Evolutionary conservation across 2,797 vertebrate species (phyloP).

Genomic region (Limosa lapponica): DNA sequence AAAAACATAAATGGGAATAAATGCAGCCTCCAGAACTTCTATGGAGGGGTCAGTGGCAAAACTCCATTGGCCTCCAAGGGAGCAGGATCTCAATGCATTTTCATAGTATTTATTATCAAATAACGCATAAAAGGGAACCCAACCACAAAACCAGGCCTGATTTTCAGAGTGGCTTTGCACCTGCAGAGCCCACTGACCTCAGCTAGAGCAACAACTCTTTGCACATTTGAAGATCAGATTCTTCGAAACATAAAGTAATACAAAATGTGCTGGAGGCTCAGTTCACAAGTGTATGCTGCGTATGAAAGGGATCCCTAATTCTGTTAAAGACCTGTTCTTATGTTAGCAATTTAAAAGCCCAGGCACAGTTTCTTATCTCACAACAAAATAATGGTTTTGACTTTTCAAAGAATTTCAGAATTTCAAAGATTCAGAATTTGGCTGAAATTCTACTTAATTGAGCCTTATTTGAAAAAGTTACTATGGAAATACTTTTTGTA

Average conservation of each 20-base stretch:
- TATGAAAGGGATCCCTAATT: not conserved
- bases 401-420: too few species aligned
- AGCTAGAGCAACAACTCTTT: not conserved
- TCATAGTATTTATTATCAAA: not conserved
- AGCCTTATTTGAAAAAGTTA: not conserved
- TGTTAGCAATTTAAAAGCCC: not conserved
- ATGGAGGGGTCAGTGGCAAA: not conserved
- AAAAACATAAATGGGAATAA: not conserved
- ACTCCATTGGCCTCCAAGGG: not conserved
- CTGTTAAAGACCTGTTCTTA: not conserved
- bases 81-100: not conserved
- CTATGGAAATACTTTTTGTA: not conserved
- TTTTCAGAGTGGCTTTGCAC: slow-evolving; percentile 42
- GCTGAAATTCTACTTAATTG: not conserved
- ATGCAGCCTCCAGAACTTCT: not conserved
- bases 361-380: not conserved
- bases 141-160: slow-evolving; percentile 1
- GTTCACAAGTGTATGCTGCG: not conserved
- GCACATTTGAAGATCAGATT: not conserved
- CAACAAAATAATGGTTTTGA: not conserved
- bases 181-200: slow-evolving; percentile 36
- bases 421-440: not conserved
- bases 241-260: not conserved
- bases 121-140: not conserved
- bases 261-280: not conserved